Evolutionary conservation across 2,113 vertebrate genomes (phyloP).

Genomic region (Anseranas semipalmata): DNA sequence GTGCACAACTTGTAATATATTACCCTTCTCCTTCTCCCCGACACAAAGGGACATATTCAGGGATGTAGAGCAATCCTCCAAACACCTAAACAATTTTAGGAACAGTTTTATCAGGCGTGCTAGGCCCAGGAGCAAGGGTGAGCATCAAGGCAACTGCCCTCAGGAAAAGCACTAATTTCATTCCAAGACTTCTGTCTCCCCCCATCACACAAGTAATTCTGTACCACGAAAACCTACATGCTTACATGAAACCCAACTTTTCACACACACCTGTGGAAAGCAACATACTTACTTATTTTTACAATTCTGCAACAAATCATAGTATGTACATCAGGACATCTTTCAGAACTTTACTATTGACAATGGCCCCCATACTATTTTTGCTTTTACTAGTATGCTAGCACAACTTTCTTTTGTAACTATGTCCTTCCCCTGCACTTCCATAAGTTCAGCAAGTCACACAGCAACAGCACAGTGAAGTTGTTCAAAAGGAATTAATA

Average conservation of each 20-base stretch:
- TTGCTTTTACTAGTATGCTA: background rate
- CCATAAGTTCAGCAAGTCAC: background rate
- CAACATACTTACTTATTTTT: background rate
- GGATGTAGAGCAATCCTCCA: background rate
- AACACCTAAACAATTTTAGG: background rate
- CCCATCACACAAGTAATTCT: background rate
- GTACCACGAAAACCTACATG: background rate
- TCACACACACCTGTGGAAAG: background rate
- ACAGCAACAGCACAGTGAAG: background rate
- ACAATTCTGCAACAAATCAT: background rate
- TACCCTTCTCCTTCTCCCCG: background rate
- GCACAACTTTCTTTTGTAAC: background rate
- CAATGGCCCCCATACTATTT: background rate
- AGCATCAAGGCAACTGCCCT: background rate
- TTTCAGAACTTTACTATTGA: background rate
- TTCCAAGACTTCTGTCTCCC: background rate
- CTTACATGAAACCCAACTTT: background rate
- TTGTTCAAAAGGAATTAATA: background rate
- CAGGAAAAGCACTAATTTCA: background rate
- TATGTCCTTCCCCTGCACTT: background rate
- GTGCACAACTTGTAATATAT: background rate
- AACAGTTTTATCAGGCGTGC: background rate
- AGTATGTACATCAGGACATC: background rate
- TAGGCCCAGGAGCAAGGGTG: background rate
- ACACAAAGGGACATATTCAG: too few relatives aligned